Conservation (phyloP, 2,113 vertebrate species). For the Albula goreensis region DNA sequence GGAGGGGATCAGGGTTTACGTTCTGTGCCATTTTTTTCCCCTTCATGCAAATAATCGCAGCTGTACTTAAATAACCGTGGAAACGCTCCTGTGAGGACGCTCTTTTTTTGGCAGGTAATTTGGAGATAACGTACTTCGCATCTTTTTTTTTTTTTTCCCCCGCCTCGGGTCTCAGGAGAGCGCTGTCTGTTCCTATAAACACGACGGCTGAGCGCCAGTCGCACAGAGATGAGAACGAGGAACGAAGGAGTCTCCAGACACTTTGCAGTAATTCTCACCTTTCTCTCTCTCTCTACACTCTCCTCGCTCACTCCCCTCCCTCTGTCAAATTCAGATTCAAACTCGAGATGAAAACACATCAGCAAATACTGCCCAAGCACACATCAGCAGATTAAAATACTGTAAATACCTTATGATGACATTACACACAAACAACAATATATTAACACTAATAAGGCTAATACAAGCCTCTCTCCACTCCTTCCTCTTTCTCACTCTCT, state of each 20-base stretch:
- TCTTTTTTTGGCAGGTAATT: conserved; percentile 13
- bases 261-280: conserved; percentile 32
- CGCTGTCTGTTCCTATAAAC: conserved; percentile 20
- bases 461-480: too few species aligned
- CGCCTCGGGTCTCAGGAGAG: conserved; percentile 15
- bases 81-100: neutral
- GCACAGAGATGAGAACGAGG: neutral
- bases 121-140: neutral
- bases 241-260: conserved; percentile 21
- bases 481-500: neutral
- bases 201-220: conserved; percentile 23
- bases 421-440: too few species aligned
- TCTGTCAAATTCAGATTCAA: neutral
- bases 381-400: too few species aligned
- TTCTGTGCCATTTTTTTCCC: neutral
- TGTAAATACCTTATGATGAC: too few species aligned
- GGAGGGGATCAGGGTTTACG: neutral
- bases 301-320: neutral
- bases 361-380: too few species aligned
- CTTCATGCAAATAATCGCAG: neutral
- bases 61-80: conserved; percentile 8
- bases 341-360: too few species aligned
- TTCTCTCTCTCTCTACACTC: conserved; percentile 2
- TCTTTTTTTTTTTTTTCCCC: conserved; percentile 1
- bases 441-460: too few species aligned